Conservation (phyloP, 2,888 invertebrate species). For the Caenorhabditis drosophilae region DNA sequence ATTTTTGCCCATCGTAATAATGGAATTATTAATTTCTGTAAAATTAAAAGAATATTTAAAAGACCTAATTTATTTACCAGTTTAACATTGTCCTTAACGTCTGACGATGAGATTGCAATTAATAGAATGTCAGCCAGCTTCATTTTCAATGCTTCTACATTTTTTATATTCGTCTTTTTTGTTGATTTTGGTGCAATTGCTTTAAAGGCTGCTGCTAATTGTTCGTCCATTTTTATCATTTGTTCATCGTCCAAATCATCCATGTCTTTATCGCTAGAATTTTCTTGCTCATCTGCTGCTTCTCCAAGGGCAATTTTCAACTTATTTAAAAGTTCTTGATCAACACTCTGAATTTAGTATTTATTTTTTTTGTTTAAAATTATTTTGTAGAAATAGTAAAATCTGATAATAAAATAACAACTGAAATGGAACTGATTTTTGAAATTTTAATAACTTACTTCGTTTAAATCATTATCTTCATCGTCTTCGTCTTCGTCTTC, state of each 20-base stretch:
- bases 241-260: slow-evolving; percentile 50
- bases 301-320: slow-evolving; percentile 50
- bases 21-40: slow-evolving; percentile 45
- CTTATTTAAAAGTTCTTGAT: slow-evolving; percentile 44
- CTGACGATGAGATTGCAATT: slow-evolving; percentile 45
- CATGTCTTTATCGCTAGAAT: slow-evolving; percentile 29
- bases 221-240: slow-evolving; percentile 54
- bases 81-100: slow-evolving; percentile 38
- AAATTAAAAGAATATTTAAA: slow-evolving; percentile 1
- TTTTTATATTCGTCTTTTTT: slow-evolving; percentile 24
- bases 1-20: slow-evolving; percentile 37
- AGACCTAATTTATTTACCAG: too few species aligned
- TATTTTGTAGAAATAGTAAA: too few species aligned
- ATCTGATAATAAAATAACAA: too few species aligned
- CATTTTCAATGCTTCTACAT: slow-evolving; percentile 38
- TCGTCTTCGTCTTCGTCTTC: slow-evolving; percentile 33
- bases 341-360: slow-evolving; percentile 34
- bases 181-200: slow-evolving; percentile 33
- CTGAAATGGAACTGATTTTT: too few species aligned
- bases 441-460: too few species aligned
- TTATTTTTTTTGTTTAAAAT: too few species aligned
- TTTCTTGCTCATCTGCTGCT: slow-evolving; percentile 39
- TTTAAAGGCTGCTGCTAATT: slow-evolving; percentile 49
- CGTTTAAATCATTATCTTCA: slow-evolving; percentile 32
- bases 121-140: slow-evolving; percentile 51